Evolutionary conservation across 37 sponge, comb jelly and placozoan genomes (phyloP), one percentile per base, ranked within the genome.

Genomic region (Bolinopsis microptera): DNA sequence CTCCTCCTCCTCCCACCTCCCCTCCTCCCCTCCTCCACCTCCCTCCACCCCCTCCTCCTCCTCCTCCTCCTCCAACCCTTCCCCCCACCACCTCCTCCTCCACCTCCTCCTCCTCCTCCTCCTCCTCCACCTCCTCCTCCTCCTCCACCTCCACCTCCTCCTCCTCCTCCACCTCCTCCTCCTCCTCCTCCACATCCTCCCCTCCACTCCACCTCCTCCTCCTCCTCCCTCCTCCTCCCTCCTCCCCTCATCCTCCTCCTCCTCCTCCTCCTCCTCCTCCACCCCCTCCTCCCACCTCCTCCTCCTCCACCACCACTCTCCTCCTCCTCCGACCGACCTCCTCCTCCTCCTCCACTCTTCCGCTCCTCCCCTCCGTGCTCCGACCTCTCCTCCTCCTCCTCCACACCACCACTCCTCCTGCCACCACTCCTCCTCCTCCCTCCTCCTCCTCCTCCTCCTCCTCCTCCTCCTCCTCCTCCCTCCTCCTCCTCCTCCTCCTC

Each of bases 391-490:
- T 23, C 33, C 35, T 25, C 28, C 67, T 90, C 93, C 2, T 25
- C 8, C 33, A 5, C 26, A 22, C 39, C 61, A 38, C 32, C 39
- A 69, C 76, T 31, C 95, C 38, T 68, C 92, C 39, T 48, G 27
- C 22, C 74, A 38, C 93, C 38, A 25, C 31, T 34, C n/a, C 93
- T 83, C 39, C 83, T 38, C 39, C 92, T 2, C 34, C 76, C 27
- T 93, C 93, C 13, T 26, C 27, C 13, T 93, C 93, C 0, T 37
- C 41, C 76, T 92, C 93, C 1, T 93, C 74, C 0, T 69, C 69
- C 67, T 39, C 94, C 21, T 21, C 21, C 68, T 67, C 68, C 21
- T 21, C 21, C 13, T 67, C 68, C 21, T 21, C 21, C 68, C 21
- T 21, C 21, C 68, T 67, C 68, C 68, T 67, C 68, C 21, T 21